phyloP scores from a whole-genome alignment of 2,113 vertebrate genomes.

The Prunella fulvescens region DNA sequence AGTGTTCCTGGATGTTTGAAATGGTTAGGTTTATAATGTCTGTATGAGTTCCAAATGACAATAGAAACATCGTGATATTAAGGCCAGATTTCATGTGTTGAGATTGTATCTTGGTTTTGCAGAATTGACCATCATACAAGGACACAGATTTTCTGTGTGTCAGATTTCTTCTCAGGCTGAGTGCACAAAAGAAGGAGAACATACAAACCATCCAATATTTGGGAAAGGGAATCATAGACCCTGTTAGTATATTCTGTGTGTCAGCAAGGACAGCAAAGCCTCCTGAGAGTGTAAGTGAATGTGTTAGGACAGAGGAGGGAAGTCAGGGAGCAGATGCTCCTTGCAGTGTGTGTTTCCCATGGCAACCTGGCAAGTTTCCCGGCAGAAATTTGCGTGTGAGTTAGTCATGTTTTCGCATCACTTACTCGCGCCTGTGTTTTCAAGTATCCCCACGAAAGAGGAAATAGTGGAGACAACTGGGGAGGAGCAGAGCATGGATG shows the following conservation, averaged over 20 bases:
- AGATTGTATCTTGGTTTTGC: background rate
- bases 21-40: background rate
- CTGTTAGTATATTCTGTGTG: rapidly evolving
- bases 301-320: background rate
- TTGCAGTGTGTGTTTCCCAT: slow-evolving; percentile 9
- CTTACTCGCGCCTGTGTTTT: background rate
- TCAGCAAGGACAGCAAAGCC: background rate
- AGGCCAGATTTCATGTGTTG: background rate
- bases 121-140: background rate
- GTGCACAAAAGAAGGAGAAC: background rate
- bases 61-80: rapidly evolving
- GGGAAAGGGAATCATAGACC: background rate
- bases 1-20: background rate
- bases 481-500: background rate
- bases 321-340: slow-evolving; percentile 16
- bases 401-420: slow-evolving; percentile 22
- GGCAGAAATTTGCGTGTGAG: background rate
- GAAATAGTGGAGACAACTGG: background rate
- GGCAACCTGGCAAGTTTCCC: slow-evolving; percentile 52
- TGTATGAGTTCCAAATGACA: background rate
- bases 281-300: background rate
- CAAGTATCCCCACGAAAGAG: background rate
- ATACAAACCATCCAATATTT: background rate
- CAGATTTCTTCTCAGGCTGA: background rate
- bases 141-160: background rate